phyloP scores from a whole-genome alignment of 2,113 vertebrate species.

The Abramis brama region DNA sequence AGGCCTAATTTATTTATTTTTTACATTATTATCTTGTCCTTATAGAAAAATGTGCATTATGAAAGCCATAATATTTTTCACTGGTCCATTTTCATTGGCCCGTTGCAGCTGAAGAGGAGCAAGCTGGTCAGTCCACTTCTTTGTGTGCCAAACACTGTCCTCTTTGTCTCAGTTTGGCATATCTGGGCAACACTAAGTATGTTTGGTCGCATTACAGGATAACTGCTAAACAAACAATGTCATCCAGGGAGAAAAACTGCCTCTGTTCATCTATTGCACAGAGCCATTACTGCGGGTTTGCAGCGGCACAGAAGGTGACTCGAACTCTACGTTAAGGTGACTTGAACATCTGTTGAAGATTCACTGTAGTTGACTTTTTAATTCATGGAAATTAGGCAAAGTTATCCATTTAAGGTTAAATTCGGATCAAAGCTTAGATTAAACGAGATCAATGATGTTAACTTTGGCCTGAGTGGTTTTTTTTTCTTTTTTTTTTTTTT shows the following conservation, averaged over 20 bases:
- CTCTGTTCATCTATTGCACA: conserved; percentile 58
- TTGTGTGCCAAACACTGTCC: conserved; percentile 63
- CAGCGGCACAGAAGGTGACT: neutral
- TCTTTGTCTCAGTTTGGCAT: conserved; percentile 62
- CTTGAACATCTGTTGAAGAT: neutral
- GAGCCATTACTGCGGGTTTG: conserved; percentile 33
- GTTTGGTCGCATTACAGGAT: conserved; percentile 69
- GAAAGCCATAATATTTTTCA: neutral
- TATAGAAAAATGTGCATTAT: neutral
- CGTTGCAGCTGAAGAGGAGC: conserved; percentile 1
- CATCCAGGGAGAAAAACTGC: conserved; percentile 64
- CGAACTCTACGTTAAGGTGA: neutral
- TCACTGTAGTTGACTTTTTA: neutral
- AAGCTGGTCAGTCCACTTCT: conserved; percentile 42
- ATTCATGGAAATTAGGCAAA: neutral
- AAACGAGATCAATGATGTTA: neutral
- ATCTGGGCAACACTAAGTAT: conserved; percentile 56
- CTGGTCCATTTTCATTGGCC: neutral
- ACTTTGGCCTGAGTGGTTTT: neutral
- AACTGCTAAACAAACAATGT: conserved; percentile 66
- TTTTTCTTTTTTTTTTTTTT: neutral
- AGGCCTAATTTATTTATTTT: no score
- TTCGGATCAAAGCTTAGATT: neutral
- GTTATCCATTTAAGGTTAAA: neutral
- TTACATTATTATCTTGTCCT: neutral